Evolutionary conservation across 2,888 invertebrate genomes (phyloP).

Genomic region (Mystacides longicornis): DNA sequence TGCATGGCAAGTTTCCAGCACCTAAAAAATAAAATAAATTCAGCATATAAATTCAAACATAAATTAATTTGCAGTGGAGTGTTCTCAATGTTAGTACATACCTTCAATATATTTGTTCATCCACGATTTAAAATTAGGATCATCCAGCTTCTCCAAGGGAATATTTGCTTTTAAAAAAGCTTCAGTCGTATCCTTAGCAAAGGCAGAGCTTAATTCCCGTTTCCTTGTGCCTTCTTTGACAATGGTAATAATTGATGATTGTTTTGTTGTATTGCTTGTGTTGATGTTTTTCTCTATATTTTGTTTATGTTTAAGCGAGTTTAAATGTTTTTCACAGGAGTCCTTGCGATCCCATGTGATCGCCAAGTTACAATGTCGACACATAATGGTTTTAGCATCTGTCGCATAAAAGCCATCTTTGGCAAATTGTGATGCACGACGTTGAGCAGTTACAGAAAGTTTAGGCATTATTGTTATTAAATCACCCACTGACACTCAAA

Average conservation of each 20-base stretch:
- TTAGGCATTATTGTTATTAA: no score
- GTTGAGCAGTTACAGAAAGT: neutral
- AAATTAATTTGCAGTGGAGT: neutral
- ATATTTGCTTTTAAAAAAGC: neutral
- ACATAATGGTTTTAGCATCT: neutral
- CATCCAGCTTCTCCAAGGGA: conserved; percentile 2
- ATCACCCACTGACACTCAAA: no score
- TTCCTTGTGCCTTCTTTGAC: neutral
- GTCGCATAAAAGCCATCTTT: conserved; percentile 3
- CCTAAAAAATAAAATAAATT: neutral
- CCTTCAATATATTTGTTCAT: neutral
- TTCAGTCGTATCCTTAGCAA: neutral
- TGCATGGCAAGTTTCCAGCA: conserved; percentile 1
- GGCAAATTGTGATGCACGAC: neutral
- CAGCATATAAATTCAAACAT: neutral
- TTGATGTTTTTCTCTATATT: neutral
- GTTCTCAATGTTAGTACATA: neutral
- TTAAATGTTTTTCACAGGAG: neutral
- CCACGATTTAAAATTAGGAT: neutral
- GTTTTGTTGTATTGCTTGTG: neutral
- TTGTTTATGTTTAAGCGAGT: neutral
- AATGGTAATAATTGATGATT: neutral
- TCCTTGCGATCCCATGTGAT: neutral
- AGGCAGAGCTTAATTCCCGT: neutral
- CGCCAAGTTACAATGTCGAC: neutral